phyloP scores from a whole-genome alignment of 2,113 vertebrate genomes.

The Heloderma charlesbogerti region DNA sequence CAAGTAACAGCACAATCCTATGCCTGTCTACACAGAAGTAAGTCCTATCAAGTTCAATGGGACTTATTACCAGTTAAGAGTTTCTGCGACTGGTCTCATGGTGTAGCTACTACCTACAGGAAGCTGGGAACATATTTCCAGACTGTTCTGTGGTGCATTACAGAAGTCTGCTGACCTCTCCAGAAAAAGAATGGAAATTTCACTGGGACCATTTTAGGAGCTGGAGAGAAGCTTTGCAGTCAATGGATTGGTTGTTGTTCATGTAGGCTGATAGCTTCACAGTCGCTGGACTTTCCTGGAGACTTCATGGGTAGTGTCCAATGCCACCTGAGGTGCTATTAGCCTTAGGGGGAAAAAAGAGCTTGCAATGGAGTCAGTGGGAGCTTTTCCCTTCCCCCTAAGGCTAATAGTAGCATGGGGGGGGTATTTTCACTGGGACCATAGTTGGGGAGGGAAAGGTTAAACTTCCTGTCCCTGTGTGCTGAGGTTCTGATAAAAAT shows the following conservation, averaged over 20 bases:
- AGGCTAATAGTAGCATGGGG: too few species aligned
- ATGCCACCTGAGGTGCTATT: too few species aligned
- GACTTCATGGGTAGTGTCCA: too few species aligned
- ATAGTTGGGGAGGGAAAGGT: neutral
- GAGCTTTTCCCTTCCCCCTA: too few species aligned
- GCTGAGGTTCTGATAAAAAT: neutral
- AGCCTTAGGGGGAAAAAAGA: too few species aligned
- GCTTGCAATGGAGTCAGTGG: too few species aligned
- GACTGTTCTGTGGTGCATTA: neutral
- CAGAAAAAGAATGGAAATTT: neutral
- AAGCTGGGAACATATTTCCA: neutral
- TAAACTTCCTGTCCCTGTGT: neutral
- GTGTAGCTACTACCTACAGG: neutral
- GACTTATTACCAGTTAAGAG: neutral
- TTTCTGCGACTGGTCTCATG: neutral
- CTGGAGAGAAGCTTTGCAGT: too few species aligned
- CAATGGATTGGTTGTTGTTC: neutral
- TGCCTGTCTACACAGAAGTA: too few species aligned
- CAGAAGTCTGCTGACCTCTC: neutral
- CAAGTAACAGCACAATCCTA: too few species aligned
- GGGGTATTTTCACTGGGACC: neutral
- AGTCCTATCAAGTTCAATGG: too few species aligned
- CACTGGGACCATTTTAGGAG: too few species aligned
- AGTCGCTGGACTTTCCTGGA: neutral
- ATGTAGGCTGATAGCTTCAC: neutral